Conservation (phyloP, 2,797 vertebrate genomes). For the Pygocentrus nattereri region DNA sequence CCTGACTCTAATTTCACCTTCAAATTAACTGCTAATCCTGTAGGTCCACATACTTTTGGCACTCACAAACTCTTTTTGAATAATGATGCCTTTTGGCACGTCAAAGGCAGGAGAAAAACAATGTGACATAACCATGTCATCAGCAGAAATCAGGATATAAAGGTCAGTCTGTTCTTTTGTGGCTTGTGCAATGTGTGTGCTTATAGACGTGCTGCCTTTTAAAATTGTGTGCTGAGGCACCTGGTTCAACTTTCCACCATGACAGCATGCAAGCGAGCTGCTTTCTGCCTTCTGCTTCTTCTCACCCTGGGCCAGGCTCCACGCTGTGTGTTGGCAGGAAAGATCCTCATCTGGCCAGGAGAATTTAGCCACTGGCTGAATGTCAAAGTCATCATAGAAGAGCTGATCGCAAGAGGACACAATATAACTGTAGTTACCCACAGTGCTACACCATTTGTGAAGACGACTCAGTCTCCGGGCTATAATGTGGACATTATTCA, state of each 20-base stretch:
- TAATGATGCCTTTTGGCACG: too few relatives aligned
- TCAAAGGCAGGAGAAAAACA: too few relatives aligned
- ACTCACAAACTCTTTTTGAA: too few relatives aligned
- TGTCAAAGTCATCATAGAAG: constrained; percentile 51
- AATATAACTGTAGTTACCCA: constrained; percentile 41
- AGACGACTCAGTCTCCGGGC: neutral
- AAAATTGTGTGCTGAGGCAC: neutral
- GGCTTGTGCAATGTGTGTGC: too few relatives aligned
- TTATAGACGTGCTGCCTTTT: neutral
- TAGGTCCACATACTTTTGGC: too few relatives aligned
- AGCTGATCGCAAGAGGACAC: constrained; percentile 48
- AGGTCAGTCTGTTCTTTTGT: neutral
- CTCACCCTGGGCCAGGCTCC: constrained; percentile 39
- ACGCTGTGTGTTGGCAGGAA: constrained; percentile 48
- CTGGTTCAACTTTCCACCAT: neutral
- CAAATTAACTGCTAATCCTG: too few relatives aligned
- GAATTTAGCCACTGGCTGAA: constrained; percentile 64
- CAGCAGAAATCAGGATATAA: neutral
- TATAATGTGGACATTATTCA: constrained; percentile 45
- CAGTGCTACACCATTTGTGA: constrained; percentile 41
- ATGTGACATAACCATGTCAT: too few relatives aligned
- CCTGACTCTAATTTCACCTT: too few relatives aligned
- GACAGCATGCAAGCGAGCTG: neutral
- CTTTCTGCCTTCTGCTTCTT: constrained; percentile 25
- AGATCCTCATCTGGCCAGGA: constrained; percentile 62